A percentile compares a stretch with the other conserved stretches of the same genome.
These are phyloP conservation scores for Myiozetetes cayanensis DNA, from an alignment of 2,113 vertebrate species.

Conservation along the genomic window DNA sequence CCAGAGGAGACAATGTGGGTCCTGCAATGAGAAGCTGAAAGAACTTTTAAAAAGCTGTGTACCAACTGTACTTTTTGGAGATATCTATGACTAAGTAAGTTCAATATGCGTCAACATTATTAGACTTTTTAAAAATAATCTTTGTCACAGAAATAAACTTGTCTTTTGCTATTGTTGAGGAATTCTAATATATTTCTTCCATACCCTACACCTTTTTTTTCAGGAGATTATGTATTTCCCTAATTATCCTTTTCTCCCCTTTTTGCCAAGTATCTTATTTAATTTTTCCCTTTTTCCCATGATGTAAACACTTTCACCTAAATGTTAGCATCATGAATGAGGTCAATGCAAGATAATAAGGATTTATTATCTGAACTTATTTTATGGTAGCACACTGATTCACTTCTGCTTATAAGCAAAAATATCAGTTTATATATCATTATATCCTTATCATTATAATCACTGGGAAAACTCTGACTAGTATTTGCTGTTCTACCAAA, in stretches of 20 bases:
- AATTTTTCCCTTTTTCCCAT: neutral
- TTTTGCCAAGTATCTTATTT: neutral
- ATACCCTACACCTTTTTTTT: neutral
- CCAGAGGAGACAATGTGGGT: neutral
- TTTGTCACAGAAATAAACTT: neutral
- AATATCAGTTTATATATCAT: neutral
- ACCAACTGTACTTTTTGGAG: neutral
- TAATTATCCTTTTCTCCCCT: neutral
- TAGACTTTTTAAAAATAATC: neutral
- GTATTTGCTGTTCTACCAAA: neutral
- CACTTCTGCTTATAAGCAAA: neutral
- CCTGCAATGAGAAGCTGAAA: neutral
- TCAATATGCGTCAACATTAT: neutral
- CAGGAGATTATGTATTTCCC: neutral
- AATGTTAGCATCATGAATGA: neutral
- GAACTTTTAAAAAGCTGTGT: fast-evolving
- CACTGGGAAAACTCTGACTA: neutral
- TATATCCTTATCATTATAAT: neutral
- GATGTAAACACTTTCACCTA: neutral
- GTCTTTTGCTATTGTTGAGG: neutral
- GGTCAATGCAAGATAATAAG: neutral
- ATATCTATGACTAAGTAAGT: neutral
- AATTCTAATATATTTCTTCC: neutral
- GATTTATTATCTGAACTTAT: neutral
- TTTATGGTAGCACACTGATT: neutral